Conservation (phyloP, 2,113 vertebrate genomes). For the Numida meleagris region DNA sequence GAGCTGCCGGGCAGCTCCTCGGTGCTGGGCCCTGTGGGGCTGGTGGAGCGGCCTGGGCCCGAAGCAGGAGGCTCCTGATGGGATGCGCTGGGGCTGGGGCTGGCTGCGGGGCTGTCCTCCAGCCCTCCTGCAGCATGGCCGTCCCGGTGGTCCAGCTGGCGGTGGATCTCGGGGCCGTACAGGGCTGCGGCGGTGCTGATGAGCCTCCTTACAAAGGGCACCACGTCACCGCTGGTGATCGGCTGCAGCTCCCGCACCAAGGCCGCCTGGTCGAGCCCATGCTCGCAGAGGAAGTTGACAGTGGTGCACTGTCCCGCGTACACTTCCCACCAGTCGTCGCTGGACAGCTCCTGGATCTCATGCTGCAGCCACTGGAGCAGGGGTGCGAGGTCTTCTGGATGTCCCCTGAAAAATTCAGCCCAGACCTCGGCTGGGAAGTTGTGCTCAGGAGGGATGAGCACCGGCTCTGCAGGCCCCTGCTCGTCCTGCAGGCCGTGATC, state of each 20-base stretch:
- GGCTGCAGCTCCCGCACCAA: neutral
- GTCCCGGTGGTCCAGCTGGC: too few relatives aligned
- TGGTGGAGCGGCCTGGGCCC: too few relatives aligned
- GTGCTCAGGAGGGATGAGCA: rapidly evolving
- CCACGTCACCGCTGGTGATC: too few relatives aligned
- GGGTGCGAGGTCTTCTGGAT: rapidly evolving
- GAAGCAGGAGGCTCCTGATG: too few relatives aligned
- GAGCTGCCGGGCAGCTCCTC: too few relatives aligned
- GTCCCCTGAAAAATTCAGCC: rapidly evolving
- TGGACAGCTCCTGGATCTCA: rapidly evolving
- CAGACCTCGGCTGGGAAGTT: neutral
- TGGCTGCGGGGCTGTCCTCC: too few relatives aligned
- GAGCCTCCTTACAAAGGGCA: too few relatives aligned
- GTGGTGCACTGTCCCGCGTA: rapidly evolving
- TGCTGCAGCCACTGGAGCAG: neutral
- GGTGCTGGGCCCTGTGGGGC: too few relatives aligned
- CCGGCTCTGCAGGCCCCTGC: neutral
- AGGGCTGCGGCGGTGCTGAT: too few relatives aligned
- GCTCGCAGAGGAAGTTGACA: rapidly evolving
- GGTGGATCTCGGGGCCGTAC: too few relatives aligned
- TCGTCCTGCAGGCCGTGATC: neutral
- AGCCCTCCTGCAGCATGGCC: too few relatives aligned
- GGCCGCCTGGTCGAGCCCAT: neutral
- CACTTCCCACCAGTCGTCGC: rapidly evolving
- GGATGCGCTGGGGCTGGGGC: too few relatives aligned